Evolutionary conservation across 2,113 vertebrate genomes (phyloP).

Genomic region (Ardeotis arabs): DNA sequence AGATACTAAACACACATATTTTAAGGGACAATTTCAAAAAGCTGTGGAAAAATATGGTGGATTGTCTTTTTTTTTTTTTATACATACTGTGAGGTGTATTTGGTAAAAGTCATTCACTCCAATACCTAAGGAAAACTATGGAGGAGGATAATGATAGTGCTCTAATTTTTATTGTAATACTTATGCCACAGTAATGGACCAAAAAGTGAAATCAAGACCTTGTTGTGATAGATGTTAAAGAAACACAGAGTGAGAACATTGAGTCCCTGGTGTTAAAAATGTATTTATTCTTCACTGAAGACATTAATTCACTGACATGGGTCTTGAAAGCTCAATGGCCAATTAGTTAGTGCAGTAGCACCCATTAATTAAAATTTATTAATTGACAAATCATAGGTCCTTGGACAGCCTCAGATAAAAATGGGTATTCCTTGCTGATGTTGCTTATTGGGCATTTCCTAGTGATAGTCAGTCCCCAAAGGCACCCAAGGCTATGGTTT

Average conservation of each 20-base stretch:
- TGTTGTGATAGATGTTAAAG: background rate
- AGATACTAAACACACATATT: background rate
- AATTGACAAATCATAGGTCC: background rate
- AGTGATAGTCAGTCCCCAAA: background rate
- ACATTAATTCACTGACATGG: background rate
- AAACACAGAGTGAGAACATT: background rate
- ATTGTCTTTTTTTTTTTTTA: background rate
- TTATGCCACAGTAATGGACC: background rate
- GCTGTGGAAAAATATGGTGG: background rate
- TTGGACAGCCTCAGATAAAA: background rate
- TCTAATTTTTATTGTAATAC: background rate
- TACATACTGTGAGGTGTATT: background rate
- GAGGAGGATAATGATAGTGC: background rate
- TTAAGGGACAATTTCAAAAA: background rate
- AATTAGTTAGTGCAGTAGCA: background rate
- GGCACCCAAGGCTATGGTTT: background rate
- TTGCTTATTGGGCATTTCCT: background rate
- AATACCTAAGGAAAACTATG: background rate
- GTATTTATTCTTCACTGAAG: background rate
- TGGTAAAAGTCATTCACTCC: background rate
- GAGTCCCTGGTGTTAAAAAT: background rate
- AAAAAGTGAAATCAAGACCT: background rate
- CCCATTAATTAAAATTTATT: background rate
- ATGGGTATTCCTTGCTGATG: background rate
- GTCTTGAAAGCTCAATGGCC: background rate